Conservation (phyloP, 2,888 invertebrate genomes). For the Hymenopus coronatus region DNA sequence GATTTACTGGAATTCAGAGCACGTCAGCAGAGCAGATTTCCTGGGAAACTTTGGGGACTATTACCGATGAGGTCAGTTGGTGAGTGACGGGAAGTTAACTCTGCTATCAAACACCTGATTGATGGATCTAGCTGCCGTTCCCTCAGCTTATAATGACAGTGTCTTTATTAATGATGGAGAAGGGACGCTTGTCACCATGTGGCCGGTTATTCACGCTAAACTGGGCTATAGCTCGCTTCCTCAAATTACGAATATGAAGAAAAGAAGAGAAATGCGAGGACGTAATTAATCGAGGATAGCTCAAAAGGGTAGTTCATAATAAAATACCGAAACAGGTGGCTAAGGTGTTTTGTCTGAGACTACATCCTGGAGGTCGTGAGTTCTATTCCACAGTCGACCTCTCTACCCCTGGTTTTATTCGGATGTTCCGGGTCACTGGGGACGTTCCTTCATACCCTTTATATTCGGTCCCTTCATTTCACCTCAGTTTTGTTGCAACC, state of each 20-base stretch:
- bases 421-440: no score
- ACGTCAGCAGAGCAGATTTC: neutral
- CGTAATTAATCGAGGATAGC: no score
- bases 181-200: neutral
- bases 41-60: neutral
- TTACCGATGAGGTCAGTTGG: neutral
- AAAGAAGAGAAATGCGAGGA: no score
- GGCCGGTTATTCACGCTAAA: neutral
- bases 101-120: conserved; percentile 9
- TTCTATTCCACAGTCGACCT: no score
- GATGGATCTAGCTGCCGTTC: neutral
- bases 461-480: no score
- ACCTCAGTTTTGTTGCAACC: no score
- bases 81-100: conserved; percentile 4
- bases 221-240: neutral
- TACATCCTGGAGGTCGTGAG: no score
- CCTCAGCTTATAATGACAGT: neutral
- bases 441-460: no score
- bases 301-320: no score
- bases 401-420: no score
- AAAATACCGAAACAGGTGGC: no score
- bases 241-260: neutral
- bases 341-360: no score
- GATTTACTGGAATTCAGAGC: neutral
- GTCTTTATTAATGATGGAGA: conserved; percentile 12